Percentiles rank a stretch among this genome's conserved stretches.
Conservation (phyloP, 2,113 vertebrate species). For the Chaenogobius annularis region DNA sequence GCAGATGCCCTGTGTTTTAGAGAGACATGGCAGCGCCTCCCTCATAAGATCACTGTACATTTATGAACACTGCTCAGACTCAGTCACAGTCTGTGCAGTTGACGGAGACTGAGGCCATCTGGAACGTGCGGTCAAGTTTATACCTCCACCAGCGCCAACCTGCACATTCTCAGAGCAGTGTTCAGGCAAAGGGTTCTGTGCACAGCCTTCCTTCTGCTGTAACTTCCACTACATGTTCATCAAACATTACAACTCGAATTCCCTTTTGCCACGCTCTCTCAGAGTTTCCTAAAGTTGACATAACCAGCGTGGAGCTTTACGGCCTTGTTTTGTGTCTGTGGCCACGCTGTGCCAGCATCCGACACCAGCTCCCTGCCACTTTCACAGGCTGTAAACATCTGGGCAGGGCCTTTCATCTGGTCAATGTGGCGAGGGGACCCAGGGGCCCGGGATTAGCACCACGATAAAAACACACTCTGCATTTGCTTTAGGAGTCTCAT, state of each 20-base stretch:
- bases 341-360: constrained; percentile 70
- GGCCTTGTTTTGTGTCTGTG: constrained; percentile 78
- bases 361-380: constrained; percentile 73
- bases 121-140: constrained; percentile 66
- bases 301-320: constrained; percentile 76
- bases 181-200: too few relatives aligned
- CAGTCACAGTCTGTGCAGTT: constrained; percentile 64
- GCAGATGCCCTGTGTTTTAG: constrained; percentile 52
- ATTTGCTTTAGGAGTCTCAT: constrained; percentile 63
- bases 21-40: constrained; percentile 33
- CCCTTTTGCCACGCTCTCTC: constrained; percentile 52
- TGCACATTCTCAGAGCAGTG: constrained; percentile 13
- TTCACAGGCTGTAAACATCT: constrained; percentile 81
- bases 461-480: constrained; percentile 71
- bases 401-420: constrained; percentile 79
- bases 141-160: constrained; percentile 43
- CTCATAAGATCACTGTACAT: constrained; percentile 28
- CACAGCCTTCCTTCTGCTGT: background rate
- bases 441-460: constrained; percentile 74
- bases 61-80: constrained; percentile 35
- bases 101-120: constrained; percentile 70
- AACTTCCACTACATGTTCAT: constrained; percentile 13
- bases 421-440: constrained; percentile 72
- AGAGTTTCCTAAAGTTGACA: constrained; percentile 50
- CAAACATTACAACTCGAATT: constrained; percentile 47